These are phyloP conservation scores for Dasyornis broadbenti DNA, from an alignment of 2,113 vertebrate species.

Conservation along the genomic window DNA sequence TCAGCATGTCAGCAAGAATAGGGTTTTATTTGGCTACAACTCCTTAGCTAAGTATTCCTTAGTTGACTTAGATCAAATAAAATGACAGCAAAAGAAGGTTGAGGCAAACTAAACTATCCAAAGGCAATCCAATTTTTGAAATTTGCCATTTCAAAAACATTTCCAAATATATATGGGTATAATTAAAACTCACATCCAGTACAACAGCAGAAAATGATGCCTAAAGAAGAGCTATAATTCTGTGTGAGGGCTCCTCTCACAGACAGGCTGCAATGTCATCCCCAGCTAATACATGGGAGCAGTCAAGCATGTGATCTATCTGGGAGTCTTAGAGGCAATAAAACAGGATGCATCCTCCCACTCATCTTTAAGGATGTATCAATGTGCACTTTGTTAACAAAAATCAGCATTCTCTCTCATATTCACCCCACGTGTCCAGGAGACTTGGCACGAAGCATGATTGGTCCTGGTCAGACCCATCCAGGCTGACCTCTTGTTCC, in stretches of 20 bases:
- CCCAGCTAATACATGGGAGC: constrained; percentile 67
- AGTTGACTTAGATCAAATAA: neutral
- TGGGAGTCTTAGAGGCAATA: constrained; percentile 61
- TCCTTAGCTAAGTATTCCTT: neutral
- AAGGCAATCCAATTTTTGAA: neutral
- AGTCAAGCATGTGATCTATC: constrained; percentile 72
- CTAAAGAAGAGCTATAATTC: neutral
- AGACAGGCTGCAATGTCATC: constrained; percentile 3
- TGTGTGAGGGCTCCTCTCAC: neutral
- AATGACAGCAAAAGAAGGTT: neutral
- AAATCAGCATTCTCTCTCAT: constrained; percentile 45
- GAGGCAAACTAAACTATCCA: neutral
- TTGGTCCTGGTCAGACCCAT: neutral
- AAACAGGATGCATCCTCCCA: constrained; percentile 3
- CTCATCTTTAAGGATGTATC: neutral
- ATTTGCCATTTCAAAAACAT: neutral
- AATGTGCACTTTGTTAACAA: constrained; percentile 29
- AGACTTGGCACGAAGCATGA: neutral
- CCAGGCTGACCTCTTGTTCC: neutral
- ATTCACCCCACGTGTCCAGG: neutral
- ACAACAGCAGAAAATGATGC: neutral
- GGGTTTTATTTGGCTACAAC: neutral
- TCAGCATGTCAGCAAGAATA: neutral
- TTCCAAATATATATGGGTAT: neutral
- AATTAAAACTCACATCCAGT: neutral